Percentiles rank a stretch among this genome's conserved stretches.
phyloP scores from a whole-genome alignment of 2,113 vertebrate species.

The Burhinus bistriatus region DNA sequence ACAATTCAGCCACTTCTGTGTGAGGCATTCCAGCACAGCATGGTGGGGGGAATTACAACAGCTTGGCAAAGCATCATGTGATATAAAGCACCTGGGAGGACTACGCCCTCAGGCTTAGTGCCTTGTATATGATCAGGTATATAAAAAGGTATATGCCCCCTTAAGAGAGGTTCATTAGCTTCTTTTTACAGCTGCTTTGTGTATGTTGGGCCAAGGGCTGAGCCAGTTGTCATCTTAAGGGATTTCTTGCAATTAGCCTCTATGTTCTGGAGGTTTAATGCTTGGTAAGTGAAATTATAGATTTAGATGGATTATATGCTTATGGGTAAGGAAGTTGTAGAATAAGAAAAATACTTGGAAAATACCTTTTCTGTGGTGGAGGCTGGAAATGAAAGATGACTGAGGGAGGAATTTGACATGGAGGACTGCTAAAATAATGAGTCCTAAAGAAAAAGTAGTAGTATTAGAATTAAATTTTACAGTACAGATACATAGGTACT shows the following conservation, averaged over 20 bases:
- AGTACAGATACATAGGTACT: not conserved
- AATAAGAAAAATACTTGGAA: not conserved
- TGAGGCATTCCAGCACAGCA: not conserved
- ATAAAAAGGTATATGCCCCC: not conserved
- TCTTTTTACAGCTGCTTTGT: not conserved
- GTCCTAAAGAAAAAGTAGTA: not conserved
- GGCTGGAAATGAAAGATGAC: not conserved
- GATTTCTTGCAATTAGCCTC: not conserved
- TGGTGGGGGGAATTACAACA: not conserved
- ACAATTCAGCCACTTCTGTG: not conserved
- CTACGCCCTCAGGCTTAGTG: not conserved
- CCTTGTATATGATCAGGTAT: not conserved
- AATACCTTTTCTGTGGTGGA: not conserved
- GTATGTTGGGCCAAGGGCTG: not conserved
- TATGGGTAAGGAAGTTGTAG: not conserved
- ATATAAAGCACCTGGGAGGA: not conserved
- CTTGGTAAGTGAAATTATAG: not conserved
- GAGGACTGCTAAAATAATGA: not conserved
- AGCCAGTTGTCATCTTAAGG: not conserved
- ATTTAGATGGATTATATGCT: not conserved
- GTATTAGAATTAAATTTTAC: not conserved
- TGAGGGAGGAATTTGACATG: not conserved
- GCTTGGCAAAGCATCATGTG: not conserved
- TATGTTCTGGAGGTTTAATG: not conserved
- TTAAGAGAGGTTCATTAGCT: not conserved